These are phyloP conservation scores for Proteles cristata DNA, from an alignment of 2,113 vertebrate species.

Conservation along the genomic window DNA sequence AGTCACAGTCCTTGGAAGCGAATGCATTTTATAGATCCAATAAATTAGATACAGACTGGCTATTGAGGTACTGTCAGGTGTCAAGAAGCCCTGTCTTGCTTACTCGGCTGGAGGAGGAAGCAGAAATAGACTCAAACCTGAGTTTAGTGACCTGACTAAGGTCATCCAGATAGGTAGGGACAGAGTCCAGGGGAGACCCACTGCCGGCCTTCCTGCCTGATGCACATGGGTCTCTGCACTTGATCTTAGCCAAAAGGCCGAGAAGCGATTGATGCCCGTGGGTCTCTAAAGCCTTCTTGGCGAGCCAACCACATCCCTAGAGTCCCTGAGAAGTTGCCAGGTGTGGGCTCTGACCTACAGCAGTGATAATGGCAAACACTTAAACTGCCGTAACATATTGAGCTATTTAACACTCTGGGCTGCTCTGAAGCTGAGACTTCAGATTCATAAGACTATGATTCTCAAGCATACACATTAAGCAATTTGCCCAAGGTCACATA, in stretches of 20 bases:
- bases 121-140: not conserved
- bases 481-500: not conserved
- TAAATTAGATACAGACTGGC: constrained; percentile 24
- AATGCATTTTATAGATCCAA: constrained; percentile 66
- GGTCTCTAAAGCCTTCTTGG: not conserved
- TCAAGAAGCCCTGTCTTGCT: not conserved
- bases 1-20: constrained; percentile 53
- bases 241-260: too few species aligned
- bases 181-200: not conserved
- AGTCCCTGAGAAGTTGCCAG: not conserved
- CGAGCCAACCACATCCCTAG: not conserved
- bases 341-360: not conserved
- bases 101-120: not conserved
- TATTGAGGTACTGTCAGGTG: not conserved
- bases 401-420: too few species aligned
- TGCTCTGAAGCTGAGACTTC: not conserved
- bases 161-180: not conserved
- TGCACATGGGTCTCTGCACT: accelerated
- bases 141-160: not conserved
- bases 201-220: not conserved
- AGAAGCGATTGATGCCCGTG: accelerated
- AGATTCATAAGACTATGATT: not conserved
- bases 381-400: too few species aligned
- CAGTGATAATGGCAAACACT: not conserved
- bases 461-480: not conserved